These are phyloP conservation scores for Paramisgurnus dabryanus DNA, from an alignment of 2,113 vertebrate genomes.

Conservation along the genomic window DNA sequence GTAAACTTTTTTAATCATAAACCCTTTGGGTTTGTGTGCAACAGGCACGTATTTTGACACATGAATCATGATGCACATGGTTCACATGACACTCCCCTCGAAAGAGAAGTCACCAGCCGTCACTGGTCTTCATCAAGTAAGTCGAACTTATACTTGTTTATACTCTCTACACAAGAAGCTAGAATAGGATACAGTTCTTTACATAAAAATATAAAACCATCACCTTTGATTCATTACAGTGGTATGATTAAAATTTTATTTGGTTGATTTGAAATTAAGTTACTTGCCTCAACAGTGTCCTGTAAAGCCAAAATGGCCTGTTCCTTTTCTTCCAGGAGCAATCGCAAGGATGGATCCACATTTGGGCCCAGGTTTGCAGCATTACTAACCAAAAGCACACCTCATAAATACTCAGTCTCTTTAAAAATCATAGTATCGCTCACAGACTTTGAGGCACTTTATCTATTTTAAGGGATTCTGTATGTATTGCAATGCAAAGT, in stretches of 20 bases:
- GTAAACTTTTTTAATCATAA: too few species aligned
- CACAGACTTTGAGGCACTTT: neutral
- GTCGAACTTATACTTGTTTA: too few species aligned
- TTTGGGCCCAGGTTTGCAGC: conserved; percentile 52
- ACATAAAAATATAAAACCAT: neutral
- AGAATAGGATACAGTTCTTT: neutral
- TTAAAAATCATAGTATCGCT: neutral
- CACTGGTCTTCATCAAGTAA: too few species aligned
- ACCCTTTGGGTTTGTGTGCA: too few species aligned
- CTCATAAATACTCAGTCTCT: neutral
- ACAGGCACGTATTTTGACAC: too few species aligned
- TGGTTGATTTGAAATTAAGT: neutral
- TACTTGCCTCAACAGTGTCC: conserved; percentile 77
- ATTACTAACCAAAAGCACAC: neutral
- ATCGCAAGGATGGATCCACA: conserved; percentile 64
- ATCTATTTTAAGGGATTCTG: neutral
- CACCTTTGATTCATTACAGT: neutral
- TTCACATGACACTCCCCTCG: too few species aligned
- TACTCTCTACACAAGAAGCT: too few species aligned
- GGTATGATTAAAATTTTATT: neutral
- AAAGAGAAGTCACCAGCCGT: too few species aligned
- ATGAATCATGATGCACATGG: too few species aligned
- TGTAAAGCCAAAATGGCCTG: conserved; percentile 70
- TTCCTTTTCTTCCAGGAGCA: conserved; percentile 76
- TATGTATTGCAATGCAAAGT: neutral